These are phyloP conservation scores for Drosophila auraria DNA, from an alignment of 1,140 invertebrate species.

Conservation along the genomic window DNA sequence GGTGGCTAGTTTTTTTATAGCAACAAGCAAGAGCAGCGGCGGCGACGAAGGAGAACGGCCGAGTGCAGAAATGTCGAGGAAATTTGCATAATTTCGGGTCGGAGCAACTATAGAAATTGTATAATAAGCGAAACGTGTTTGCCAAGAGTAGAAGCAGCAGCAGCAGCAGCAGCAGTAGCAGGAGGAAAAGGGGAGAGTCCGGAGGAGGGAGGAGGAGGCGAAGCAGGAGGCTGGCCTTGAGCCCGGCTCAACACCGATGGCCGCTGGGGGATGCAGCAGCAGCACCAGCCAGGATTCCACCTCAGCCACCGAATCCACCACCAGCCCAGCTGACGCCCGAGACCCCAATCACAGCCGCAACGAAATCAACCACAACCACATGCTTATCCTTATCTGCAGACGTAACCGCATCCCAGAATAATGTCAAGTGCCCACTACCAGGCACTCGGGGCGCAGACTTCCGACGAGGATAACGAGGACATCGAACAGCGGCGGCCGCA, in stretches of 20 bases:
- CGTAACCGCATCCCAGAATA: constrained; percentile 25
- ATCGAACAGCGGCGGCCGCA: constrained; percentile 20
- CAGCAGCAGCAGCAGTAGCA: not conserved
- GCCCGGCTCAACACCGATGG: constrained; percentile 54
- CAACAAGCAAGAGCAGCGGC: constrained; percentile 5
- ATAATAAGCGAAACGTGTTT: constrained; percentile 43
- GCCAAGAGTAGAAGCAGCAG: not conserved
- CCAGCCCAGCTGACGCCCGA: constrained; percentile 17
- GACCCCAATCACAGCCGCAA: not conserved
- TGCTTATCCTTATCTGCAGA: constrained; percentile 9
- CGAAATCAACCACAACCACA: constrained; percentile 7
- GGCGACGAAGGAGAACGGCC: constrained; percentile 13
- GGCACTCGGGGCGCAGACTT: constrained; percentile 56
- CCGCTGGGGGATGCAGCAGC: constrained; percentile 24
- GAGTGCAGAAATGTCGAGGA: constrained; percentile 28
- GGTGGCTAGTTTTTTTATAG: constrained; percentile 24
- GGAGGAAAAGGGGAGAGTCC: not conserved
- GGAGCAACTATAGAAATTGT: constrained; percentile 51
- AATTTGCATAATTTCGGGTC: constrained; percentile 57
- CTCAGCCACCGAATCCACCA: constrained; percentile 2
- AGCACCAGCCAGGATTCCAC: constrained; percentile 9
- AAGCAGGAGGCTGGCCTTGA: constrained; percentile 16
- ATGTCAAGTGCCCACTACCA: constrained; percentile 77
- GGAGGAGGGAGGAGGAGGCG: not conserved
- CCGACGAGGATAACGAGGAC: constrained; percentile 52